A percentile compares a stretch with the other conserved stretches of the same genome.
These are phyloP conservation scores for Tachina grossa DNA, from an alignment of 2,888 invertebrate species.

Conservation along the genomic window DNA sequence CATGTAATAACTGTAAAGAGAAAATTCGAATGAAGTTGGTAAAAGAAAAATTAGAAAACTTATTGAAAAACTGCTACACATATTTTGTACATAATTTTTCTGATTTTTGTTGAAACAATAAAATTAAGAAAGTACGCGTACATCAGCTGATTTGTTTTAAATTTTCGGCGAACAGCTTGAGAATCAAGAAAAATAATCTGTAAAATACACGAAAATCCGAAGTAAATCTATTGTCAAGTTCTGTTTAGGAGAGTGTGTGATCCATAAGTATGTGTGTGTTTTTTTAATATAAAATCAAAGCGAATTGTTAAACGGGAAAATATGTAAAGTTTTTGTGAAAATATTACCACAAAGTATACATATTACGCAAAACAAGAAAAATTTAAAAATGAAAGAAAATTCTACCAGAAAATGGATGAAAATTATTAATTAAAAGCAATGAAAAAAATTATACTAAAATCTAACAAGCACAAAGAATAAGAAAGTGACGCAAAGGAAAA, in stretches of 20 bases:
- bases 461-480: constrained; percentile 38
- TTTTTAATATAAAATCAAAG: constrained; percentile 24
- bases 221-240: constrained; percentile 39
- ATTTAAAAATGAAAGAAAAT: background rate
- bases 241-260: constrained; percentile 23
- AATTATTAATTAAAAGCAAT: constrained; percentile 26
- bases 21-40: constrained; percentile 57
- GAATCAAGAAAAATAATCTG: constrained; percentile 1
- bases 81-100: constrained; percentile 46
- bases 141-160: background rate
- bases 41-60: constrained; percentile 57
- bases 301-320: constrained; percentile 24
- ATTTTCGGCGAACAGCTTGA: background rate
- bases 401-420: background rate
- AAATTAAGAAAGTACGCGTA: constrained; percentile 17
- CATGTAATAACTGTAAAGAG: constrained; percentile 66
- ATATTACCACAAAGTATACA: constrained; percentile 4
- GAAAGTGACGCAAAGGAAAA: constrained; percentile 39
- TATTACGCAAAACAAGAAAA: constrained; percentile 35
- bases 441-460: constrained; percentile 21
- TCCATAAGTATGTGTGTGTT: constrained; percentile 33
- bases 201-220: constrained; percentile 32
- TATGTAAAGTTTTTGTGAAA: constrained; percentile 42
- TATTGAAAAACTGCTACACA: constrained; percentile 26
- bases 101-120: constrained; percentile 14